These are phyloP conservation scores for Herpailurus yagouaroundi DNA, from an alignment of 2,113 vertebrate genomes.

Conservation along the genomic window DNA sequence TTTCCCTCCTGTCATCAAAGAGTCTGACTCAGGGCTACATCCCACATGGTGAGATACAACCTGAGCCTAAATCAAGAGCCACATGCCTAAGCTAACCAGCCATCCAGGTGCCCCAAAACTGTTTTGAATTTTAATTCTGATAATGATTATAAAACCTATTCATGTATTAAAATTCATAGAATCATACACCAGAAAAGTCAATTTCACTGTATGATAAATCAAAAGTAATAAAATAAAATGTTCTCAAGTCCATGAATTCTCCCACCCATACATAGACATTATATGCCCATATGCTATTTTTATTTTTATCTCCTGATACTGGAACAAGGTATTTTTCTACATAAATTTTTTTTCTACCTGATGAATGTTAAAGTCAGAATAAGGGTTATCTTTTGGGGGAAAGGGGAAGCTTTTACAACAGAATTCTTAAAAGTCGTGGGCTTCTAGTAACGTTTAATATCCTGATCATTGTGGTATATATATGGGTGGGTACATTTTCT, in stretches of 20 bases:
- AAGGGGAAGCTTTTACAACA: not conserved
- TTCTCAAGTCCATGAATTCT: not conserved
- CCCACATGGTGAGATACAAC: no score
- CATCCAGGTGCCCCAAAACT: not conserved
- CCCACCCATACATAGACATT: rapidly evolving
- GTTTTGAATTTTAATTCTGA: not conserved
- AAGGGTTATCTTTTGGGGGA: not conserved
- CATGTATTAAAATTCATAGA: not conserved
- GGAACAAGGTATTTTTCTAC: not conserved
- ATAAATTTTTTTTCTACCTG: not conserved
- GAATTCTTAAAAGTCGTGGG: not conserved
- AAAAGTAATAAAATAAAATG: not conserved
- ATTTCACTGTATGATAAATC: not conserved
- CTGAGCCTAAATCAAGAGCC: no score
- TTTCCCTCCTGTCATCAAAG: no score
- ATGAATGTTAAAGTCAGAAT: not conserved
- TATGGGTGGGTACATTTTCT: not conserved
- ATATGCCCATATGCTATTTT: not conserved
- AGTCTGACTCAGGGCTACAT: no score
- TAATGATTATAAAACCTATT: not conserved
- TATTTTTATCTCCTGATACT: not conserved
- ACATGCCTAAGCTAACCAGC: no score
- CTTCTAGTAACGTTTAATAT: not conserved
- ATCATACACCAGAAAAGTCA: not conserved
- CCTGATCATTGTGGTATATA: not conserved